Evolutionary conservation across 2,797 vertebrate species (phyloP).

Genomic region (Masticophis lateralis): DNA sequence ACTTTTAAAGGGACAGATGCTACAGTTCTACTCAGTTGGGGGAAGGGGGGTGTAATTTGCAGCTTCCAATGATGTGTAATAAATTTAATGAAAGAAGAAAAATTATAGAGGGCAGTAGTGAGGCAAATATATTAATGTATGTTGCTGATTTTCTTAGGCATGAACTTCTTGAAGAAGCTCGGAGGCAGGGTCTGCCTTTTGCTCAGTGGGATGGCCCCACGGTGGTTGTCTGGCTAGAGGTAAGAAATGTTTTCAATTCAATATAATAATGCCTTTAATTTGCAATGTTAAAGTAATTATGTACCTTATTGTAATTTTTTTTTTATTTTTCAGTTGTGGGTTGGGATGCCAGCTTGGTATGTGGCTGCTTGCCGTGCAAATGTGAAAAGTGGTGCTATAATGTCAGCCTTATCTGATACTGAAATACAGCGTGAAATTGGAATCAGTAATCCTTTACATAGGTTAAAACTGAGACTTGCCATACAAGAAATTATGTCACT

Average conservation of each 20-base stretch:
- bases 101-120: neutral
- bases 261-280: neutral
- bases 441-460: slow-evolving; percentile 94
- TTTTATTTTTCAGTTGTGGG: slow-evolving; percentile 83
- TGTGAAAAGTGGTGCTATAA: slow-evolving; percentile 96
- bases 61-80: neutral
- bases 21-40: accelerated
- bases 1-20: slow-evolving; percentile 4
- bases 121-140: neutral
- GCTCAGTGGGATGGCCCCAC: slow-evolving; percentile 98
- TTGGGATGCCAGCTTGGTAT: slow-evolving; percentile 98
- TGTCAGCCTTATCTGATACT: slow-evolving; percentile 95
- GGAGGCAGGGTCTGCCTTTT: slow-evolving; percentile 89
- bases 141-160: slow-evolving; percentile 73
- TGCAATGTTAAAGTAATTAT: neutral
- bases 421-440: slow-evolving; percentile 97
- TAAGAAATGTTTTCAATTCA: slow-evolving; percentile 48
- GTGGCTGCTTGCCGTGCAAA: slow-evolving; percentile 96
- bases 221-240: slow-evolving; percentile 96
- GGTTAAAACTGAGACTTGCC: slow-evolving; percentile 91
- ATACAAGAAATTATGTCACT: slow-evolving; percentile 98
- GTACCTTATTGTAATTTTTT: neutral
- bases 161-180: slow-evolving; percentile 92
- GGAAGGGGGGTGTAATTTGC: accelerated
- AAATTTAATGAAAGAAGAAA: neutral